Conservation (phyloP, 1,140 invertebrate species). For the Drosophila mayri region DNA sequence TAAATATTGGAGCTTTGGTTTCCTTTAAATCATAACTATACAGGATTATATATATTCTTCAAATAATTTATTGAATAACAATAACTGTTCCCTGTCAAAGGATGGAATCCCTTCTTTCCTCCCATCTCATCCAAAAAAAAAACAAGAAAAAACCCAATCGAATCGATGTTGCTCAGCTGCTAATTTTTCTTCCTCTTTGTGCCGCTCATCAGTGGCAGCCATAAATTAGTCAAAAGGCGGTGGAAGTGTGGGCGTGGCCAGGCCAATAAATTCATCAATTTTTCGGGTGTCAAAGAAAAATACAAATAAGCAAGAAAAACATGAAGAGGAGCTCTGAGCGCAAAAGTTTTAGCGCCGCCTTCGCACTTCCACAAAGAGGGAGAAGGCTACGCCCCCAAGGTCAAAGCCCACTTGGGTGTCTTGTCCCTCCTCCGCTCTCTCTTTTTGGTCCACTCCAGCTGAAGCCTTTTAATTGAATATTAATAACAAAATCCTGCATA, state of each 20-base stretch:
- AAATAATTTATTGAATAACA: background rate
- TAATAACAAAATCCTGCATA: constrained; percentile 69
- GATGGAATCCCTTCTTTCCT: background rate
- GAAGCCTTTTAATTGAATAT: constrained; percentile 67
- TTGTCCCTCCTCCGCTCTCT: background rate
- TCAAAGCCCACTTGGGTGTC: constrained; percentile 15
- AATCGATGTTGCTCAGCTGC: constrained; percentile 39
- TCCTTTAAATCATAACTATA: too few species aligned
- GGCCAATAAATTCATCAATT: constrained; percentile 60
- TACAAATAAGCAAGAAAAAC: constrained; percentile 31
- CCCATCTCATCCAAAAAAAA: rapidly evolving
- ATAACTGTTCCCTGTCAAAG: constrained; percentile 4
- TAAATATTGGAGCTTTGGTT: background rate
- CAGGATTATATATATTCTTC: background rate
- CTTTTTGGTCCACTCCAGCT: constrained; percentile 15
- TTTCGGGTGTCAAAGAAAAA: constrained; percentile 23
- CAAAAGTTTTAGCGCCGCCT: constrained; percentile 41
- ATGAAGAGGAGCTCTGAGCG: constrained; percentile 13
- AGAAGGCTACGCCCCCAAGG: background rate
- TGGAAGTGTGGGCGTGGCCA: constrained; percentile 17
- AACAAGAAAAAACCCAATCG: constrained; percentile 19
- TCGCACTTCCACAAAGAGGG: background rate
- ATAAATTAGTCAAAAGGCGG: constrained; percentile 42
- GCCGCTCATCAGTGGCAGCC: constrained; percentile 27
- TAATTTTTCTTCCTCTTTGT: background rate